phyloP scores from a whole-genome alignment of 2,888 invertebrate species.

The Pachliopta kotzebuea region DNA sequence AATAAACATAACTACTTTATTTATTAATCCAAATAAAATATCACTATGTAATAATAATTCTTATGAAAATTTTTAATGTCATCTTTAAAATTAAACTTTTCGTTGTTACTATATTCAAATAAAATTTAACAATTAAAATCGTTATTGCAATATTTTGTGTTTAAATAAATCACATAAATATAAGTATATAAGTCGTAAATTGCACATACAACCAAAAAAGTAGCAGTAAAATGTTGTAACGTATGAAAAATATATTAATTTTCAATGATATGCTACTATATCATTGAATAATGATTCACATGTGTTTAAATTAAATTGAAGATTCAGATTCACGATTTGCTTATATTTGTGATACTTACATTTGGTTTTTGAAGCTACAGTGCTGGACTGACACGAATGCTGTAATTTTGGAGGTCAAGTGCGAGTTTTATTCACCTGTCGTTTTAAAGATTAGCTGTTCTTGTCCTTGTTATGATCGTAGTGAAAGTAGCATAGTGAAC shows the following conservation, averaged over 20 bases:
- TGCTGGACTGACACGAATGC: slow-evolving; percentile 15
- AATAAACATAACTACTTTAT: not conserved
- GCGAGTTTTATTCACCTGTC: slow-evolving; percentile 21
- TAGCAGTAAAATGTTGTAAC: too few species aligned
- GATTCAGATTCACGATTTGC: too few species aligned
- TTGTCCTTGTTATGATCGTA: slow-evolving; percentile 39
- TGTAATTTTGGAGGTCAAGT: slow-evolving; percentile 27
- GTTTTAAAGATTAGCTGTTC: slow-evolving; percentile 15
- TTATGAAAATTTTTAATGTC: not conserved
- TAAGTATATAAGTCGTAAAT: too few species aligned
- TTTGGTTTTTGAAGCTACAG: not conserved
- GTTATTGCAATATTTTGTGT: too few species aligned
- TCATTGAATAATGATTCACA: too few species aligned
- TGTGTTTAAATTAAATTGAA: too few species aligned
- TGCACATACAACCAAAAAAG: too few species aligned
- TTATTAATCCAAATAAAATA: not conserved
- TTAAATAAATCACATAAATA: too few species aligned
- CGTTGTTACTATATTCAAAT: not conserved
- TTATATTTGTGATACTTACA: too few species aligned
- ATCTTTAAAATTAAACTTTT: not conserved
- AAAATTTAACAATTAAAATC: too few species aligned
- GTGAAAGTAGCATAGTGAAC: slow-evolving; percentile 38
- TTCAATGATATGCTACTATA: too few species aligned
- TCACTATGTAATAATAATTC: not conserved
- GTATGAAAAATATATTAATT: too few species aligned